A percentile compares a stretch with the other conserved stretches of the same genome.
phyloP scores from a whole-genome alignment of 2,113 vertebrate species.

The Myrmophylax atrothorax region DNA sequence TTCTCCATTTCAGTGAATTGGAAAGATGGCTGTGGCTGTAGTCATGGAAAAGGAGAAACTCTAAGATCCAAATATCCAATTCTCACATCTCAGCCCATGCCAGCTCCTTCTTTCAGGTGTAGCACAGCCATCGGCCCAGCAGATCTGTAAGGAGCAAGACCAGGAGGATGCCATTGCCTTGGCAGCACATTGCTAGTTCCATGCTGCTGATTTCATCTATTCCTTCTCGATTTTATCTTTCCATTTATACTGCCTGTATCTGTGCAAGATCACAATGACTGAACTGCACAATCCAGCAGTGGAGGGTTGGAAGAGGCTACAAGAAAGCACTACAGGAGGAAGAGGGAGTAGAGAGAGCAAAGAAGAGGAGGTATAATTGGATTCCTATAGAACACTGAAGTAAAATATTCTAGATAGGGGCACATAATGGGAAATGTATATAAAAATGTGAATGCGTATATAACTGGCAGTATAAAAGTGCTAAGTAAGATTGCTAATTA shows the following conservation, averaged over 20 bases:
- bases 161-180: not conserved
- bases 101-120: not conserved
- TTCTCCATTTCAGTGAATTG: not conserved
- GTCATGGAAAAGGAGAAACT: not conserved
- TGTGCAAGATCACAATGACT: not conserved
- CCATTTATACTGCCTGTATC: not conserved
- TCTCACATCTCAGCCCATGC: not conserved
- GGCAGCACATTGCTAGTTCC: rapidly evolving
- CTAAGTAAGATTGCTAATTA: not conserved
- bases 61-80: not conserved
- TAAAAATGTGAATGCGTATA: not conserved
- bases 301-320: not conserved
- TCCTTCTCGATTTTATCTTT: not conserved
- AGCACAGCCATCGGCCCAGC: not conserved
- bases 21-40: not conserved
- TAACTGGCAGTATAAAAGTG: not conserved
- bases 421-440: not conserved
- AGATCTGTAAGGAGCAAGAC: not conserved
- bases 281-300: not conserved
- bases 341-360: not conserved
- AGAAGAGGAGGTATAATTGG: not conserved
- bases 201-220: not conserved
- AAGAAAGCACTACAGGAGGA: not conserved
- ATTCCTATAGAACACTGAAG: not conserved
- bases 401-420: not conserved